Evolutionary conservation across 30 jellyfish, hydroid and myxozoan species (phyloP).

Genomic region (Aurelia coerulea): DNA sequence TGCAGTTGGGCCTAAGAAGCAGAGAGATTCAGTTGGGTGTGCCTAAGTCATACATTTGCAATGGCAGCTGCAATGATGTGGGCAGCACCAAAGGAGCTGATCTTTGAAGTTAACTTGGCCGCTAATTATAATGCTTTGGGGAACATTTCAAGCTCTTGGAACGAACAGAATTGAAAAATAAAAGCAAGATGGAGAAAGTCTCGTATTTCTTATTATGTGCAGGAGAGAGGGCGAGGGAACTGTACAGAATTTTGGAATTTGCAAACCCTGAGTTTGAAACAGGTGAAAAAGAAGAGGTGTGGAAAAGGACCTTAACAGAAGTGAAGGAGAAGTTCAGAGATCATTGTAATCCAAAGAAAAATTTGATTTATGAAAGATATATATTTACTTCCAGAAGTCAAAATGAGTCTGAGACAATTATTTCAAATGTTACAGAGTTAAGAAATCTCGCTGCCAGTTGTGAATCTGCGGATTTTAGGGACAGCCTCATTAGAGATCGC

Average conservation of each 20-base stretch:
- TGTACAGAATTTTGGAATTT: conserved; percentile 4
- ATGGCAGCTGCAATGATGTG: conserved; percentile 39
- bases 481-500: conserved; percentile 41
- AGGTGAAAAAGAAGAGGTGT: conserved; percentile 15
- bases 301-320: conserved; percentile 15
- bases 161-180: conserved; percentile 2
- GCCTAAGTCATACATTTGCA: not conserved
- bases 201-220: no score
- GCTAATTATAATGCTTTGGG: conserved; percentile 26
- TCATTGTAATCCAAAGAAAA: conserved; percentile 32
- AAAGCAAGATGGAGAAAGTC: conserved; percentile 29
- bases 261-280: conserved; percentile 13
- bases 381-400: conserved; percentile 20
- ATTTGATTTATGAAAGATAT: conserved; percentile 25
- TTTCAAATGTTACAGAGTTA: conserved; percentile 16
- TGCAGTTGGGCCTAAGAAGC: not conserved
- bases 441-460: conserved; percentile 41
- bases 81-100: conserved; percentile 31
- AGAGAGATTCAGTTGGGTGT: not conserved
- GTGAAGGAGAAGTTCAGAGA: conserved; percentile 27
- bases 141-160: conserved; percentile 36
- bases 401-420: no score
- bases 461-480: conserved; percentile 22
- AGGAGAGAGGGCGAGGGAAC: no score
- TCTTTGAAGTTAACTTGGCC: conserved; percentile 26